Percentiles rank a stretch among this genome's conserved stretches.
phyloP scores from a whole-genome alignment of 1,140 invertebrate genomes.

The Proales similis region DNA sequence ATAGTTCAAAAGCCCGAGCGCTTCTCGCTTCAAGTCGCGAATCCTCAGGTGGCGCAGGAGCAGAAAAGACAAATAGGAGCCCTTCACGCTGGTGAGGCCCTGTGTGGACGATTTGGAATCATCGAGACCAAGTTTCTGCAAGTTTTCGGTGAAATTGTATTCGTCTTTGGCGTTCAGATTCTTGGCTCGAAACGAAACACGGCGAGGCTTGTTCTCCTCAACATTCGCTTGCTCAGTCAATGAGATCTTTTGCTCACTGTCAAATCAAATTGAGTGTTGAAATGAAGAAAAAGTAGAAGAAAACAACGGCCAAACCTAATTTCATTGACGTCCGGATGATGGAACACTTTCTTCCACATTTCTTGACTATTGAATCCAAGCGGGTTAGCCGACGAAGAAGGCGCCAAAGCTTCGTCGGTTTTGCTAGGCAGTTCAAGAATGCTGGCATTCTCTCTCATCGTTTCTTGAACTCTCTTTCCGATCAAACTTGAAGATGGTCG shows the following conservation, averaged over 20 bases:
- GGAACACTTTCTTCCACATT: slow-evolving; percentile 46
- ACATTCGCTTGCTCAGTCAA: too few relatives aligned
- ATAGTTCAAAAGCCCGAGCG: slow-evolving; percentile 51
- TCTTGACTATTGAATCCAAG: slow-evolving; percentile 41
- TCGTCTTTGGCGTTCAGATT: slow-evolving; percentile 15
- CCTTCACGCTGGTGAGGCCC: slow-evolving; percentile 45
- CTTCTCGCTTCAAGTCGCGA: slow-evolving; percentile 47
- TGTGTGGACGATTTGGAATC: slow-evolving; percentile 47
- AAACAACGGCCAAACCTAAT: too few relatives aligned
- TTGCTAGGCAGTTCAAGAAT: too few relatives aligned
- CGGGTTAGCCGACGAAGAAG: slow-evolving; percentile 43
- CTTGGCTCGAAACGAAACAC: slow-evolving; percentile 22
- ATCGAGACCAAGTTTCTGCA: slow-evolving; percentile 46
- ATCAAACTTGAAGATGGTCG: background rate
- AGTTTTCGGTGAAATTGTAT: slow-evolving; percentile 32
- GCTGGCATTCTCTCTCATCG: slow-evolving; percentile 46
- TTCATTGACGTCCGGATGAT: slow-evolving; percentile 28
- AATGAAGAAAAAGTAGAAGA: too few relatives aligned
- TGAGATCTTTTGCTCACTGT: too few relatives aligned
- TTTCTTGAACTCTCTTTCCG: slow-evolving; percentile 48
- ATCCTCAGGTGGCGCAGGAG: slow-evolving; percentile 49
- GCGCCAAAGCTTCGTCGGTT: slow-evolving; percentile 41
- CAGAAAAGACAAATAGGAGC: slow-evolving; percentile 49
- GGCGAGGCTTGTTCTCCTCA: too few relatives aligned
- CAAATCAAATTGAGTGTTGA: too few relatives aligned